A percentile compares a stretch with the other conserved stretches of the same genome.
These are phyloP conservation scores for Trichonephila inaurata DNA, from an alignment of 1,140 invertebrate genomes.

Conservation along the genomic window DNA sequence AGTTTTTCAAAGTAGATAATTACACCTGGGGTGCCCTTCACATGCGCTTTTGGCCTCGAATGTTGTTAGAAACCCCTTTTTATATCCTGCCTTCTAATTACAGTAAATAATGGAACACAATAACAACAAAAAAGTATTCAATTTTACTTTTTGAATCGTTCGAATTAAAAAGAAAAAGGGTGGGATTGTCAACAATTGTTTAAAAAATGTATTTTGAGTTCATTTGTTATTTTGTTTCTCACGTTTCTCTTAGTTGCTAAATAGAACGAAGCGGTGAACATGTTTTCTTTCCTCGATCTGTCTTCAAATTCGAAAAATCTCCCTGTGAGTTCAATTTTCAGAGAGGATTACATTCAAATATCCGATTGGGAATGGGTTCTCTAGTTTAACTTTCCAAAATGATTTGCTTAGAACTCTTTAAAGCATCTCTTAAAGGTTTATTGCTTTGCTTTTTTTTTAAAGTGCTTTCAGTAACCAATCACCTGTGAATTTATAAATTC, in stretches of 20 bases:
- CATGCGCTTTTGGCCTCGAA: not conserved
- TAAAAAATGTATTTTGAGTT: not conserved
- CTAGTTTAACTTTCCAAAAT: not conserved
- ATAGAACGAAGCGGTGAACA: not conserved
- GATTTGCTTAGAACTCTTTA: no score
- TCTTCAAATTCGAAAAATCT: not conserved
- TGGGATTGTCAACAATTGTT: not conserved
- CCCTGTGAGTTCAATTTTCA: not conserved
- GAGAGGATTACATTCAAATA: no score
- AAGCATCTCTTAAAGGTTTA: no score
- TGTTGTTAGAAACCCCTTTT: not conserved
- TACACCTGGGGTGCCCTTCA: not conserved
- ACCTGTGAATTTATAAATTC: no score
- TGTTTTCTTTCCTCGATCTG: not conserved
- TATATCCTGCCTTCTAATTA: not conserved
- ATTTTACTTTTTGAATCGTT: not conserved
- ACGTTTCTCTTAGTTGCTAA: not conserved
- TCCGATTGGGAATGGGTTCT: no score
- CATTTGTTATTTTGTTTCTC: not conserved
- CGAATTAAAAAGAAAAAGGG: not conserved
- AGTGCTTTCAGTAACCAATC: no score
- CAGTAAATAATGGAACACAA: not conserved
- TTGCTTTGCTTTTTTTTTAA: no score
- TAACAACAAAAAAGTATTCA: not conserved
- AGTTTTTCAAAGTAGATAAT: slow-evolving; percentile 7